Evolutionary conservation across 2,113 vertebrate genomes (phyloP).

Genomic region (Microcebus griseorufus): DNA sequence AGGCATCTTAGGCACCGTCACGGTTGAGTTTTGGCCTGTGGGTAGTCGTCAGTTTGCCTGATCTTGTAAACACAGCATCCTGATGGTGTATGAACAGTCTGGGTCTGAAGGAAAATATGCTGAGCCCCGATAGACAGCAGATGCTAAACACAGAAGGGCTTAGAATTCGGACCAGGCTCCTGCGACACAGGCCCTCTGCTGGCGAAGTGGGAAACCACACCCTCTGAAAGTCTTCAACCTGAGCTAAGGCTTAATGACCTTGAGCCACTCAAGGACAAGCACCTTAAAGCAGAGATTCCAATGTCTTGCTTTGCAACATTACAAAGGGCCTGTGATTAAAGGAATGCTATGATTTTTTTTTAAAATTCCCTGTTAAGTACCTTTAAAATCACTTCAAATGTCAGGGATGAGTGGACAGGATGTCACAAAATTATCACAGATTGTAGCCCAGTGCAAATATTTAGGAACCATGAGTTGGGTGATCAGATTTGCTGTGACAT

Average conservation of each 20-base stretch:
- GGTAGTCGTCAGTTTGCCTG: too few relatives aligned
- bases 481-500: background rate
- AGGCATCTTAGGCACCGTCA: background rate
- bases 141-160: background rate
- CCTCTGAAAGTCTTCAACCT: background rate
- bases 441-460: background rate
- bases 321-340: background rate
- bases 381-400: background rate
- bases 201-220: background rate
- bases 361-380: background rate
- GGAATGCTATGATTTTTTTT: too few relatives aligned
- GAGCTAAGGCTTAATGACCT: accelerated
- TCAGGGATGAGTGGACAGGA: background rate
- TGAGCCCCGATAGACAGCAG: background rate
- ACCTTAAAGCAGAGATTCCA: background rate
- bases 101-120: too few relatives aligned
- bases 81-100: too few relatives aligned
- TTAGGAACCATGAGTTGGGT: background rate
- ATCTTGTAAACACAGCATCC: too few relatives aligned
- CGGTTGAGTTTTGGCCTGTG: background rate
- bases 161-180: too few relatives aligned
- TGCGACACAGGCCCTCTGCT: accelerated
- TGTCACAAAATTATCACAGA: background rate
- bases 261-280: too few relatives aligned
- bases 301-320: too few relatives aligned